Base-by-base conservation (phyloP, 2,888 invertebrate genomes). In the Athripsodes cinereus region DNA sequence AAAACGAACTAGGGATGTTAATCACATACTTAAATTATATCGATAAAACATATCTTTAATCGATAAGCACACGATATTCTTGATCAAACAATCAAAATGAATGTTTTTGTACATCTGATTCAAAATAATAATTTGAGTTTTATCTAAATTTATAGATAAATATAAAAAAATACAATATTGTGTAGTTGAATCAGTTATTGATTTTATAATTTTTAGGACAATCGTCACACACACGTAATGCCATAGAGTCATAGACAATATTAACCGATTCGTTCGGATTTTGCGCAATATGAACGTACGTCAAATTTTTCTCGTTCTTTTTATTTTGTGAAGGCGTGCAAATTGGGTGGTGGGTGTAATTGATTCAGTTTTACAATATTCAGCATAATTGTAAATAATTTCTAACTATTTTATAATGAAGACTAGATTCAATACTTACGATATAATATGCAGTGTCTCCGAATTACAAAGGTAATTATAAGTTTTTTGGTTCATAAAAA, bases 401-500 rank as follows among this genome's bases (percentile, higher is more conserved):
- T 18, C n/a, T 6, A 34, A 52, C 2, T 18, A 34, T 22, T 55
- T 52, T 20, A 78, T 71, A 64, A 97, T 98, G 97, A 98, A 98
- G 81, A 89, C 85, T 1, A 81, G 95, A 68, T 97, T 95, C 73
- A 94, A 91, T 69, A 92, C 96, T 0, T 88, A 90, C 67, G 98
- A 98, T 78, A 88, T 98, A 64, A 84, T 92, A 65, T 95, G 95
- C 70, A 87, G 88, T 67, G 81, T 96, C 55, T 84, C 88, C 51
- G 97, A 97, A 74, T 75, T 97, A 22, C 90, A 91, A 74, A 87
- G 82, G 92, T 91, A 81, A 74, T 71, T 2, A n/a, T 11, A 16
- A 8, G 40, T 40, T 40, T 40, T 40, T 40, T 40, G 2, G 2
- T 40, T 5, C 40, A 13, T 16, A 13, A 40, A n/a, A 13, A n/a